Conservation (phyloP, 2,113 vertebrate genomes). For the Pogona vitticeps region DNA sequence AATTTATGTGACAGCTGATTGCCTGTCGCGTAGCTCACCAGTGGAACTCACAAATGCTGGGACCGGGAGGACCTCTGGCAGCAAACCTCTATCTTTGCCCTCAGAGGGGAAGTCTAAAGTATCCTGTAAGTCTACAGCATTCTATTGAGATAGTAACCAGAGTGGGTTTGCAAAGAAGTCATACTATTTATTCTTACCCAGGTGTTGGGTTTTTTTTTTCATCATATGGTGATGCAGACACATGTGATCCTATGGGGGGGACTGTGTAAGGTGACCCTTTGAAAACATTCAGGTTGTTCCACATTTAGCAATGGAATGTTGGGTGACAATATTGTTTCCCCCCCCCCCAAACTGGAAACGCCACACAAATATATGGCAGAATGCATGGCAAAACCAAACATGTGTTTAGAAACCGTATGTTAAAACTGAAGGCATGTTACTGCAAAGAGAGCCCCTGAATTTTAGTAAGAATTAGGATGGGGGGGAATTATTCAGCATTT, state of each 20-base stretch:
- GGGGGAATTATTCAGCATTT: no score
- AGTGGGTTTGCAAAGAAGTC: background rate
- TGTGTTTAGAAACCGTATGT: conserved; percentile 45
- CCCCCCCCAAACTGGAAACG: conserved; percentile 34
- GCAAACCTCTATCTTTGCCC: background rate
- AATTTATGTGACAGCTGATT: no score
- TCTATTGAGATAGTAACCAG: background rate
- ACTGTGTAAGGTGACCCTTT: background rate
- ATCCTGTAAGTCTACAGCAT: no score
- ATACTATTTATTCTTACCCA: background rate
- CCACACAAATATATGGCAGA: conserved; percentile 26
- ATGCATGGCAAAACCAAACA: conserved; percentile 37
- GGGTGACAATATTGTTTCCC: conserved; percentile 31
- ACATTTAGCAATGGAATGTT: conserved; percentile 31
- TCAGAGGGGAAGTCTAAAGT: background rate
- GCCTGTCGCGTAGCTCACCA: background rate
- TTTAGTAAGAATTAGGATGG: background rate
- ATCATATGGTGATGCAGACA: background rate
- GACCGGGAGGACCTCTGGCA: background rate
- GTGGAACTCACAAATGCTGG: background rate
- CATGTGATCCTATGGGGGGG: conserved; percentile 28
- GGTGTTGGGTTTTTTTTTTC: background rate
- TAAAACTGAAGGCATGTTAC: conserved; percentile 12
- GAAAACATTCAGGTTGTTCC: background rate
- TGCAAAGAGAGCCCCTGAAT: background rate